Evolutionary conservation across 2,797 vertebrate genomes (phyloP).

Genomic region (Eulemur mongoz): DNA sequence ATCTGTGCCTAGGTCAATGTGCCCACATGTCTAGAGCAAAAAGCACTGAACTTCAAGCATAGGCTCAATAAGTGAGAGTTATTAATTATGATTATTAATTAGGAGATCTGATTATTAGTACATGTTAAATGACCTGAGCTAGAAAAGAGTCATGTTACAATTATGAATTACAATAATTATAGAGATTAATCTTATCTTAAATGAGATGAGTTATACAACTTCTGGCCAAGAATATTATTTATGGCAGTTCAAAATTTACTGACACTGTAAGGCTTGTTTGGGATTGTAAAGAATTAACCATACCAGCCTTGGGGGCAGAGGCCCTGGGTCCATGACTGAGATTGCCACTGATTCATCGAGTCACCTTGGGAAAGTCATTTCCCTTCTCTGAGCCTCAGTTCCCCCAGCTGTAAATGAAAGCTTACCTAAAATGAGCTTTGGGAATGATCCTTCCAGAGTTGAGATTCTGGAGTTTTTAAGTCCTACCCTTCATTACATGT

Average conservation of each 20-base stretch:
- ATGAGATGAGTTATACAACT: neutral
- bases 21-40: neutral
- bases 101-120: neutral
- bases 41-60: neutral
- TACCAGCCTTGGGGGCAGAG: neutral
- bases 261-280: neutral
- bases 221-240: neutral
- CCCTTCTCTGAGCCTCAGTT: neutral
- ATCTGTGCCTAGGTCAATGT: neutral
- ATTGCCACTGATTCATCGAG: neutral
- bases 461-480: neutral
- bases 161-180: constrained; percentile 15
- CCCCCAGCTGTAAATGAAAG: neutral
- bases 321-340: neutral
- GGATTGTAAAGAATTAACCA: neutral
- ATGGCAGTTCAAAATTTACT: neutral
- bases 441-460: neutral
- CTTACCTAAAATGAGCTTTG: neutral
- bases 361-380: neutral
- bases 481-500: neutral
- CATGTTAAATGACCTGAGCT: constrained; percentile 27
- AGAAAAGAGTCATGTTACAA: neutral
- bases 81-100: constrained; percentile 49
- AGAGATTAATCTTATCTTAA: constrained; percentile 31
- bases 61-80: neutral